Evolutionary conservation across 2,113 vertebrate species (phyloP), one percentile per base, ranked within the genome.

Genomic region (Terrapene triunguis): DNA sequence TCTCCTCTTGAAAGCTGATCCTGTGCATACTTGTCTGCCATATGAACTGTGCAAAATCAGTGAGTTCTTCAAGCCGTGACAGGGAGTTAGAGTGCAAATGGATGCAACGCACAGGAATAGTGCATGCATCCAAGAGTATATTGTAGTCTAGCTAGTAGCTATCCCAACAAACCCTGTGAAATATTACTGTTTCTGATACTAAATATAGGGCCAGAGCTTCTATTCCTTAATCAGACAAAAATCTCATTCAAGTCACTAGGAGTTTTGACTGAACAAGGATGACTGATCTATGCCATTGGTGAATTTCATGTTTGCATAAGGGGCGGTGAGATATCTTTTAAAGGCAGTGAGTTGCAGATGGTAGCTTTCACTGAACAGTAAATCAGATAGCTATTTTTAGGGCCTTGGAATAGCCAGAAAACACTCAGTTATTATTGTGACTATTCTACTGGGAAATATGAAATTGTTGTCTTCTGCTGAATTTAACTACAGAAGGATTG

Each of bases 1-100:
- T 86, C 85, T 95, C 88, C 62, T 76, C 83, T 90, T 93, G 89
- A 91, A 95, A 90, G 90, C 91, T 95, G 87, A 86, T 94, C 83
- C 80, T 80, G 80, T 62, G 79, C 82, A 95, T 94, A 80, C 72
- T 78, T 90, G 55, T 84, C 85, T 96, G 90, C 92, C 95, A 89
- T 69, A 93, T 84, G 55, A 5, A 38, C 51, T 94, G 72, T 48
- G 55, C n/a, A 82, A 83, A 95, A 85, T 35, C 12, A 84, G 92
- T 95, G 90, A 95, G 51, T 6, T 92, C 93, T 78, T 85, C 92
- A 42, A 55, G 90, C 29, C 62, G 84, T 78, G 83, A 55, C 85
- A 87, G 95, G 94, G 83, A 85, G 82, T 95, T 85, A 35, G 93
- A 89, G 62, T 80, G 89, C 51, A 96, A 94, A 35, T 84, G 80